Percentiles rank a stretch among this genome's conserved stretches.
phyloP scores from a whole-genome alignment of 2,888 invertebrate genomes.

The Leptarthrus brevirostris region DNA sequence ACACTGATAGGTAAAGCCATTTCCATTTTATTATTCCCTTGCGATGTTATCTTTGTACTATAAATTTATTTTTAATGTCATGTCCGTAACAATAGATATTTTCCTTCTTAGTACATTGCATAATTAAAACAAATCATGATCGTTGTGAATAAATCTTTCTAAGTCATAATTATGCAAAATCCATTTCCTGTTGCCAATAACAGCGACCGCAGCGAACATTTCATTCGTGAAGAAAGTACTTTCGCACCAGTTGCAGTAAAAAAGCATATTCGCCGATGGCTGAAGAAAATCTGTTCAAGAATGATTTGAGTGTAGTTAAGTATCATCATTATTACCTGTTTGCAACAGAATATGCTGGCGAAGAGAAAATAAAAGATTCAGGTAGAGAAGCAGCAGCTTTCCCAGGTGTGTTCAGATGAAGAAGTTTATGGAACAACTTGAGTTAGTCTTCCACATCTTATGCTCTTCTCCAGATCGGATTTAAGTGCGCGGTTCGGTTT shows the following conservation, averaged over 20 bases:
- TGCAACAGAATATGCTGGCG: neutral
- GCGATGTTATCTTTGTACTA: too few species aligned
- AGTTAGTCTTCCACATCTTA: slow-evolving; percentile 35
- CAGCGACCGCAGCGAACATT: neutral
- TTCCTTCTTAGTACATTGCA: slow-evolving; percentile 4
- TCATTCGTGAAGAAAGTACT: slow-evolving; percentile 37
- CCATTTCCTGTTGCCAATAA: slow-evolving; percentile 22
- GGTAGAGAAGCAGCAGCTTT: slow-evolving; percentile 18
- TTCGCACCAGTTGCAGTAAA: slow-evolving; percentile 33
- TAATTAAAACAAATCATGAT: slow-evolving; percentile 17
- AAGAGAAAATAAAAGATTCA: slow-evolving; percentile 2
- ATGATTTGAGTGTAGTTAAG: neutral
- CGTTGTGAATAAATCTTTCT: slow-evolving; percentile 11
- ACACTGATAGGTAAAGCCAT: too few species aligned
- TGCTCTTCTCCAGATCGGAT: slow-evolving; percentile 7
- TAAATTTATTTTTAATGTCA: too few species aligned
- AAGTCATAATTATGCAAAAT: slow-evolving; percentile 37
- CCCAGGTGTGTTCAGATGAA: slow-evolving; percentile 22
- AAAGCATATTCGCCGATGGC: neutral
- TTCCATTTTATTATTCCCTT: too few species aligned
- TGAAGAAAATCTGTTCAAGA: slow-evolving; percentile 20
- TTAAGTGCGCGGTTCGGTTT: too few species aligned
- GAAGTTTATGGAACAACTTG: slow-evolving; percentile 17
- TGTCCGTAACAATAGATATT: too few species aligned
- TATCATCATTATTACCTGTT: slow-evolving; percentile 25